These are phyloP conservation scores for Xanthorhoe designata DNA, from an alignment of 2,888 invertebrate genomes.

Conservation along the genomic window DNA sequence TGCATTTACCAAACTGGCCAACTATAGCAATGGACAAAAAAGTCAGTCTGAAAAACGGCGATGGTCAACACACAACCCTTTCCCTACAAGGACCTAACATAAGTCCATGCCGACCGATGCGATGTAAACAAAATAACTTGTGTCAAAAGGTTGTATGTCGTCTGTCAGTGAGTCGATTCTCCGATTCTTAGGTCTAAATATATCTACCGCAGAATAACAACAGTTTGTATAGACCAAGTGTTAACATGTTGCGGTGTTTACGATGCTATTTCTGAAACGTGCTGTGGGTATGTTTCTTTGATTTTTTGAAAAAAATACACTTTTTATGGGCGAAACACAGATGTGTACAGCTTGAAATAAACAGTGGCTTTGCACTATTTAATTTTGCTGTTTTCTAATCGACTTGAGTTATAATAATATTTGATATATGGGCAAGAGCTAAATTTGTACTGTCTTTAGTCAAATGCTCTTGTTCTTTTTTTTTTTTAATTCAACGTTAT, in stretches of 20 bases:
- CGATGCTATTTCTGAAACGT: conserved; percentile 58
- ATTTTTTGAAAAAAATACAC: conserved; percentile 47
- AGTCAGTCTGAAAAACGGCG: too few species aligned
- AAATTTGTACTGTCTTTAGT: too few species aligned
- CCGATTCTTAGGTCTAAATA: conserved; percentile 69
- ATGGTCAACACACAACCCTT: too few species aligned
- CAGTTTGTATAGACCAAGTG: conserved; percentile 59
- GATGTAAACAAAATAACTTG: too few species aligned
- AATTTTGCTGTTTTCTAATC: background rate
- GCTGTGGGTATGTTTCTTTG: conserved; percentile 68
- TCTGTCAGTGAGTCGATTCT: background rate
- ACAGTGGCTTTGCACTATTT: background rate
- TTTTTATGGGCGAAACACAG: conserved; percentile 28
- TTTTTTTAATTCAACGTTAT: too few species aligned
- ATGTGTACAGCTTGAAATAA: conserved; percentile 5
- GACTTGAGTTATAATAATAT: background rate
- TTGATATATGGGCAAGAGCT: too few species aligned
- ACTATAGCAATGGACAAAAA: too few species aligned
- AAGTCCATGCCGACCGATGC: too few species aligned
- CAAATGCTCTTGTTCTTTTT: too few species aligned
- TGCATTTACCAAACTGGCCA: too few species aligned
- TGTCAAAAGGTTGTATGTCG: background rate
- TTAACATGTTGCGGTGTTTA: conserved; percentile 79
- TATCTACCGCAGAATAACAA: conserved; percentile 63
- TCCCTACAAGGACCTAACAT: too few species aligned